phyloP scores from a whole-genome alignment of 2,888 invertebrate genomes.

The Drosophila bunnanda region DNA sequence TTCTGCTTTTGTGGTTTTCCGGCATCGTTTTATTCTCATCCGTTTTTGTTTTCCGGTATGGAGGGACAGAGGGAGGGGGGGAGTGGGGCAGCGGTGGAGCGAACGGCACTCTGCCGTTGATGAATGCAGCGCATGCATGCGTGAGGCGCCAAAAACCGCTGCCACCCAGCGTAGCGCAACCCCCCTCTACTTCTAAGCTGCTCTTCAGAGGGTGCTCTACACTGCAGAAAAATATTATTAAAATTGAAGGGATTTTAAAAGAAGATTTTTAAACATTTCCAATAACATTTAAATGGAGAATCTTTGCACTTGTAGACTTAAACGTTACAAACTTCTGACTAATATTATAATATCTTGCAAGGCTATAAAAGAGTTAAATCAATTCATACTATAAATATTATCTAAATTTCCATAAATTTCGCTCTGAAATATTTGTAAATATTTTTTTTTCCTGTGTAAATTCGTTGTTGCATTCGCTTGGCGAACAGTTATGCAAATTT shows the following conservation, averaged over 20 bases:
- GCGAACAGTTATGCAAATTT: constrained; percentile 78
- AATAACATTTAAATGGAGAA: background rate
- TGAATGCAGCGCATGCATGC: constrained; percentile 80
- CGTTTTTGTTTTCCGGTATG: constrained; percentile 57
- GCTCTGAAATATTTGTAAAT: background rate
- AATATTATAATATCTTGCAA: too few relatives aligned
- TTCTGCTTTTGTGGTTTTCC: constrained; percentile 59
- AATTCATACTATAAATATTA: too few relatives aligned
- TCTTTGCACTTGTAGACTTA: background rate
- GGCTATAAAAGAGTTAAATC: too few relatives aligned
- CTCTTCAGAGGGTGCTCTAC: background rate
- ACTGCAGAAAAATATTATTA: background rate
- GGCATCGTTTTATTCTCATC: constrained; percentile 73
- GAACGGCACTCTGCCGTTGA: constrained; percentile 58
- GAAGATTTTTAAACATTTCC: background rate
- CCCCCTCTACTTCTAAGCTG: constrained; percentile 13
- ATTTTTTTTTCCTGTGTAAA: background rate
- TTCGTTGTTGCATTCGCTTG: constrained; percentile 43
- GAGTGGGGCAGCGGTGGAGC: constrained; percentile 22
- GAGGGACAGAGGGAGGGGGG: constrained; percentile 12
- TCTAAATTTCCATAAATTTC: too few relatives aligned
- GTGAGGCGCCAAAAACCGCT: constrained; percentile 60
- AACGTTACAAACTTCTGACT: too few relatives aligned
- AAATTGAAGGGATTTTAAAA: background rate
- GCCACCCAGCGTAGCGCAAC: constrained; percentile 33